phyloP scores from a whole-genome alignment of 2,888 invertebrate species.

The Mystacides longicornis region DNA sequence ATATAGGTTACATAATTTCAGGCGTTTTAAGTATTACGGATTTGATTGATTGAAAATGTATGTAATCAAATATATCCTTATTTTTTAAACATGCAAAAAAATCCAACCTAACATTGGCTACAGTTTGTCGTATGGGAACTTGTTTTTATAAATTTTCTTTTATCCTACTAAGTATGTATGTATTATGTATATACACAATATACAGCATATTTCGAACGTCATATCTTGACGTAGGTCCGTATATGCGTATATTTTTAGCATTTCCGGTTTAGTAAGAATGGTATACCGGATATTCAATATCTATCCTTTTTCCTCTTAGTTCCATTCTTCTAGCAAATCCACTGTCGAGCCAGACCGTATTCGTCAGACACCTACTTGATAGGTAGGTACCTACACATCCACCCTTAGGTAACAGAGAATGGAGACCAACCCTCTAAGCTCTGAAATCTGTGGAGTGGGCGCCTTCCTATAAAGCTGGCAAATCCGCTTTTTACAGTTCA shows the following conservation, averaged over 20 bases:
- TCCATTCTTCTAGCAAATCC: constrained; percentile 1
- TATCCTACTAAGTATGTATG: too few relatives aligned
- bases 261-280: constrained; percentile 15
- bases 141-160: too few relatives aligned
- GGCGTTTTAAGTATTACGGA: too few relatives aligned
- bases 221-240: too few relatives aligned
- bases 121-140: too few relatives aligned
- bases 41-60: too few relatives aligned
- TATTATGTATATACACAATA: too few relatives aligned
- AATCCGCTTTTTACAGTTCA: constrained; percentile 26
- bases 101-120: too few relatives aligned
- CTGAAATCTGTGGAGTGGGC: constrained; percentile 24
- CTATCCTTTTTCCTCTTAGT: constrained; percentile 2
- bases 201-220: too few relatives aligned
- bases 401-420: background rate
- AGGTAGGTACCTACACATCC: background rate
- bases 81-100: too few relatives aligned
- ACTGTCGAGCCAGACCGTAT: constrained; percentile 34
- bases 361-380: constrained; percentile 30
- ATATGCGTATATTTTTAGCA: constrained; percentile 13
- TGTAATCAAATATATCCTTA: too few relatives aligned
- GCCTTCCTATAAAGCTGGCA: constrained; percentile 43
- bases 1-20: too few relatives aligned
- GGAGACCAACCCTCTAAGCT: constrained; percentile 25
- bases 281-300: constrained; percentile 22